Evolutionary conservation across 2,888 invertebrate genomes (phyloP), one percentile per base, ranked within the genome.

Genomic region (Gibbula magus): DNA sequence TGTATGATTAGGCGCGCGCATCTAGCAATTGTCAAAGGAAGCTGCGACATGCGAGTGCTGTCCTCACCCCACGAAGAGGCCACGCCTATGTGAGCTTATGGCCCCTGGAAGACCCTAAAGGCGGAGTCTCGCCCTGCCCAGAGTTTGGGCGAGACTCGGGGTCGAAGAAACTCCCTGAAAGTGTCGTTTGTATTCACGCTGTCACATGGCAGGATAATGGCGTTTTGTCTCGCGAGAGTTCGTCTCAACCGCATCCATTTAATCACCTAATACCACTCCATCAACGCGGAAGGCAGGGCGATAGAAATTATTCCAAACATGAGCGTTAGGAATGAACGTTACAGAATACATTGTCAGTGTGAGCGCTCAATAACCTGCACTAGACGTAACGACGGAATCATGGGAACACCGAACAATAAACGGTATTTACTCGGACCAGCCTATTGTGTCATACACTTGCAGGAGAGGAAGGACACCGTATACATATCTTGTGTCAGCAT

Each of bases 211-310:
- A 61, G 61, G 61, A 61, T 61, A 61, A 61, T 61, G 61, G 25
- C 61, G 25, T 61, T 61, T 61, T 61, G 61, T 61, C 61, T 61
- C 61, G 61, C 29, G 61, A 61, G 61, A 61, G 61, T 25, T n/a
- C 18, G 61, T 13, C 61, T 61, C 61, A 61, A 61, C 61, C 61
- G 61, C 61, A 61, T 61, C 61, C 61, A 61, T 61, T 61, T 61
- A 61, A 61, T 61, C 61, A 61, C 61, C 61, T 61, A 61, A 61
- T 61, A 61, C 61, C 61, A 61, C 61, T 61, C 61, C 29, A 61
- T 61, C 61, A 61, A 25, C 61, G 25, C n/a, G 13, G 61, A 25
- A 61, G 25, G 61, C 61, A 61, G 25, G 61, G 29, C 25, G 61
- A 61, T 61, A 61, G 61, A 61, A 61, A 61, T 61, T 61, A 61